Evolutionary conservation across 2,888 invertebrate species (phyloP).

Genomic region (Caradrina kadenii): DNA sequence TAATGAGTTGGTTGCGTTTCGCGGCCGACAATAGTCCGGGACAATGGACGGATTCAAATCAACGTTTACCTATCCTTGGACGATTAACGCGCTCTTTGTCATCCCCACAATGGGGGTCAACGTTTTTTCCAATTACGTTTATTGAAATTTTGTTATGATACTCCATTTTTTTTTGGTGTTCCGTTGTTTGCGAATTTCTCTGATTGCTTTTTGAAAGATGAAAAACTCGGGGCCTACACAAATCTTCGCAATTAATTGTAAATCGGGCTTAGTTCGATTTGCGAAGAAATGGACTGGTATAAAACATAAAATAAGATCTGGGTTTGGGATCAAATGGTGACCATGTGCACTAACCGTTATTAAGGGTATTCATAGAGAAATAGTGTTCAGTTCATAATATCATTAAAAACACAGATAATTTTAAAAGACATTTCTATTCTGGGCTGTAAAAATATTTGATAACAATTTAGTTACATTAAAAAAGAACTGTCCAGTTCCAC

Average conservation of each 20-base stretch:
- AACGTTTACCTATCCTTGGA: constrained; percentile 71
- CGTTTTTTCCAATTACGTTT: constrained; percentile 64
- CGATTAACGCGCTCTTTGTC: constrained; percentile 80
- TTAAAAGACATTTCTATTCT: background rate
- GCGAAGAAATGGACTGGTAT: background rate
- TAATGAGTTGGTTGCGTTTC: constrained; percentile 79
- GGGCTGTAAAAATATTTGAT: too few species aligned
- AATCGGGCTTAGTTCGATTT: background rate
- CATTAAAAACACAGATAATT: background rate
- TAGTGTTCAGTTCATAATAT: too few species aligned
- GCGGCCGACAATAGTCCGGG: constrained; percentile 67
- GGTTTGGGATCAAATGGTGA: background rate
- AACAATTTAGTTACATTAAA: background rate
- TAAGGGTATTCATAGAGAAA: too few species aligned
- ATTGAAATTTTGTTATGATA: constrained; percentile 66
- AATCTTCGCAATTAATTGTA: constrained; percentile 1
- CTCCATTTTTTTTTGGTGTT: constrained; percentile 35
- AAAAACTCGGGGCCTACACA: background rate
- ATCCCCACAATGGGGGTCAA: constrained; percentile 65
- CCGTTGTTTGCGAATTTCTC: constrained; percentile 35
- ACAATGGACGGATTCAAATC: constrained; percentile 76
- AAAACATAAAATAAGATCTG: background rate
- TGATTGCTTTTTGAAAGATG: constrained; percentile 52
- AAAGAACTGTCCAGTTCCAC: background rate
- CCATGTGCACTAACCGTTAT: background rate